phyloP scores from a whole-genome alignment of 2,797 vertebrate genomes.

The Pempheris klunzingeri region DNA sequence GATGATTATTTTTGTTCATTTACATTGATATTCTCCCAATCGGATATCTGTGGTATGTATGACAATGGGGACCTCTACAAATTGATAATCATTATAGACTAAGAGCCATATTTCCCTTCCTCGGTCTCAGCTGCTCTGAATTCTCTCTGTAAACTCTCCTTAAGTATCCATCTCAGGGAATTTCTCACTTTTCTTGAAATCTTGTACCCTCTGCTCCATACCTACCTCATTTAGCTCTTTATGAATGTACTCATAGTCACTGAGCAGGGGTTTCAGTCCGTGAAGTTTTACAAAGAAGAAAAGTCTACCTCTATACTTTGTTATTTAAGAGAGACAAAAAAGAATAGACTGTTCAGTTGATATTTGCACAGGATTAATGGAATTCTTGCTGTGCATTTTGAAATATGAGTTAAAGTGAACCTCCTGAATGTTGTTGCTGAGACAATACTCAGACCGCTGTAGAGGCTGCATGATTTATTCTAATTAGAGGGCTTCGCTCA shows the following conservation, averaged over 20 bases:
- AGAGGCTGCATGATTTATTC: slow-evolving; percentile 79
- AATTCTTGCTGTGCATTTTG: slow-evolving; percentile 86
- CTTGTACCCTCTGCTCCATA: slow-evolving; percentile 91
- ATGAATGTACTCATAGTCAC: slow-evolving; percentile 95
- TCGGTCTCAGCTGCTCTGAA: slow-evolving; percentile 64
- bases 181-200: slow-evolving; percentile 88
- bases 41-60: slow-evolving; percentile 65
- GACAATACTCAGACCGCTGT: slow-evolving; percentile 81
- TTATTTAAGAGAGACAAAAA: slow-evolving; percentile 86
- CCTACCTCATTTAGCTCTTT: slow-evolving; percentile 99
- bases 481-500: slow-evolving; percentile 68
- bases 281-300: slow-evolving; percentile 92
- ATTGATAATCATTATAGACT: slow-evolving; percentile 78
- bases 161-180: slow-evolving; percentile 87
- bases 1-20: slow-evolving; percentile 46
- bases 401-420: slow-evolving; percentile 80
- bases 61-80: slow-evolving; percentile 75
- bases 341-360: slow-evolving; percentile 83
- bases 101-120: slow-evolving; percentile 73
- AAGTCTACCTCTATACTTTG: slow-evolving; percentile 95
- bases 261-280: slow-evolving; percentile 95
- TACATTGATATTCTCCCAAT: slow-evolving; percentile 52
- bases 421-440: slow-evolving; percentile 88
- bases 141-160: slow-evolving; percentile 74
- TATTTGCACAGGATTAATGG: slow-evolving; percentile 89